Percentiles rank a stretch among this genome's conserved stretches.
These are phyloP conservation scores for Lasioglossum baleicum DNA, from an alignment of 1,140 invertebrate species.

Conservation along the genomic window DNA sequence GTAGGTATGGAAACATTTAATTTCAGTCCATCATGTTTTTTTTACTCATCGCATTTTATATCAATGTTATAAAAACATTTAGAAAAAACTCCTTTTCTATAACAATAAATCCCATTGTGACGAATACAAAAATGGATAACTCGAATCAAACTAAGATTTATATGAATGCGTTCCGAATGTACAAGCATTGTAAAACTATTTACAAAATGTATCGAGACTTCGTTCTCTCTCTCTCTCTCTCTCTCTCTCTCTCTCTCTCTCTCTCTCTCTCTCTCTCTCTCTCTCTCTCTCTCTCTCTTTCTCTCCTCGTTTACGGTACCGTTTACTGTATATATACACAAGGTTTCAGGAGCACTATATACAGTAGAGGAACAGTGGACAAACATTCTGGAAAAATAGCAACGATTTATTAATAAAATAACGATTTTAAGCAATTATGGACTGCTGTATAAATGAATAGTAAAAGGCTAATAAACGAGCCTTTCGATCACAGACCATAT, in stretches of 20 bases:
- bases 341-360: slow-evolving; percentile 40
- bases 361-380: slow-evolving; percentile 43
- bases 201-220: neutral
- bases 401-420: slow-evolving; percentile 78
- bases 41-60: neutral
- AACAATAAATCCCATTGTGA: neutral
- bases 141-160: slow-evolving; percentile 1
- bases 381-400: slow-evolving; percentile 73
- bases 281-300: neutral
- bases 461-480: slow-evolving; percentile 46
- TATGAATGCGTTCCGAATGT: neutral
- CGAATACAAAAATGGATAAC: neutral
- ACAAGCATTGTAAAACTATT: neutral
- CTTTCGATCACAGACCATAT: slow-evolving; percentile 71
- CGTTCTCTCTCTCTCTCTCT: neutral
- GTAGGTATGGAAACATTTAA: neutral
- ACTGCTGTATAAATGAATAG: slow-evolving; percentile 68
- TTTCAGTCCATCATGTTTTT: neutral
- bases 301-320: neutral
- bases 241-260: neutral
- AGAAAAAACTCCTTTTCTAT: neutral
- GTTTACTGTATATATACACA: slow-evolving; percentile 12
- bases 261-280: neutral
- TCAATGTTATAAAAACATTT: slow-evolving; percentile 12
- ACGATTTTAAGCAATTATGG: slow-evolving; percentile 72